Evolutionary conservation across 1,140 invertebrate species (phyloP).

Genomic region (Brachionus plicatilis): DNA sequence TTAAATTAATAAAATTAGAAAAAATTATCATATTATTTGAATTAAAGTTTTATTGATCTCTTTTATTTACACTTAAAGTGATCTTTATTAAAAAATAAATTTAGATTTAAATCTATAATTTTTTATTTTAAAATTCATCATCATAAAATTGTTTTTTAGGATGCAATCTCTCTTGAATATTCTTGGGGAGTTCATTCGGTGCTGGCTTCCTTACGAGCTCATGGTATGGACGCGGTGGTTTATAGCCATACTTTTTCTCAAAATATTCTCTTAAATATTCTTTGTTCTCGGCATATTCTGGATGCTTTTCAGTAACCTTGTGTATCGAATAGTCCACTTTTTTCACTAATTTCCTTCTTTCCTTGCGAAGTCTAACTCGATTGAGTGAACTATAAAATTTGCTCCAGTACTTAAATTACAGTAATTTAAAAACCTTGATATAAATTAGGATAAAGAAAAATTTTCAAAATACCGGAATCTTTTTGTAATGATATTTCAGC

Average conservation of each 20-base stretch:
- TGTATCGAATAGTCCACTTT: background rate
- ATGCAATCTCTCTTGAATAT: background rate
- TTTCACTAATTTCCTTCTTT: background rate
- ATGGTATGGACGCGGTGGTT: conserved; percentile 12
- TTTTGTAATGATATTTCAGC: conserved; percentile 30
- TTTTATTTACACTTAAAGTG: background rate
- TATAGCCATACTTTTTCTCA: conserved; percentile 30
- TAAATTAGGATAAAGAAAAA: no score
- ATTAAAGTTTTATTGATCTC: no score
- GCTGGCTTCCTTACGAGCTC: background rate
- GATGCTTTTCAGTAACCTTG: background rate
- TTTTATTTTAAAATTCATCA: conserved; percentile 7
- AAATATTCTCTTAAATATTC: conserved; percentile 11
- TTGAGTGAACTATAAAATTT: conserved; percentile 22
- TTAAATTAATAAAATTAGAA: no score
- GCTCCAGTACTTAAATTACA: conserved; percentile 1
- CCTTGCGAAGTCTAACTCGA: background rate
- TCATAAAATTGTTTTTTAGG: background rate
- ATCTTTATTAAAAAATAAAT: background rate
- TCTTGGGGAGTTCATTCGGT: background rate
- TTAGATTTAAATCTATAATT: background rate
- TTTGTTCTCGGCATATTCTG: background rate
- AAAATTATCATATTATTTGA: no score
- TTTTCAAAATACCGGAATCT: conserved; percentile 11
- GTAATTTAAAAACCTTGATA: no score